These are phyloP conservation scores for Rhagologus leucostigma DNA, from an alignment of 2,113 vertebrate genomes.

Conservation along the genomic window DNA sequence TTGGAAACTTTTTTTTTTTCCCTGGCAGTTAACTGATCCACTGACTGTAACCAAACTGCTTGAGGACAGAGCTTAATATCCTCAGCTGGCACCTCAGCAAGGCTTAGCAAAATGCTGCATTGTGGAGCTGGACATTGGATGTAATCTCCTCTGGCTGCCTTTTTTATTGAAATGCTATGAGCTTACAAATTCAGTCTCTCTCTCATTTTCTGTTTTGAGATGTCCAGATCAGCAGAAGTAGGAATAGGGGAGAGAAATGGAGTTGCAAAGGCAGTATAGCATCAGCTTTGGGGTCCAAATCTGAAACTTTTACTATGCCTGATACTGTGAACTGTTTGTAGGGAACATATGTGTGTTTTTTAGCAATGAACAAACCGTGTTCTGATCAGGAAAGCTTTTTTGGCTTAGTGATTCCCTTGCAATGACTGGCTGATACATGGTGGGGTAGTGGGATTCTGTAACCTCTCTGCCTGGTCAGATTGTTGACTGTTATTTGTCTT, in stretches of 20 bases:
- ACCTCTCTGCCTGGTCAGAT: background rate
- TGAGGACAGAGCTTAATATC: background rate
- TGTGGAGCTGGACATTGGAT: background rate
- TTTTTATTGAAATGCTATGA: background rate
- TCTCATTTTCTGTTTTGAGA: background rate
- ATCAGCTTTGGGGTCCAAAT: background rate
- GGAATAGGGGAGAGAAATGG: background rate
- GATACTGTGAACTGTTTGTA: background rate
- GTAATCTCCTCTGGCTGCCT: background rate
- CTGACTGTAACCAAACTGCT: slow-evolving; percentile 13
- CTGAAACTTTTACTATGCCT: background rate
- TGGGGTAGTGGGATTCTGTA: background rate
- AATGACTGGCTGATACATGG: background rate
- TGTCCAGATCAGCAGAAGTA: background rate
- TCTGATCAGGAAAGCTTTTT: background rate
- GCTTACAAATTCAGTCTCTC: background rate
- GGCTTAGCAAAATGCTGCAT: background rate
- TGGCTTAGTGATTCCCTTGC: background rate
- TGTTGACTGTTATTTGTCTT: background rate
- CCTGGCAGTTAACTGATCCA: background rate
- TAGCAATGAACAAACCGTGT: background rate
- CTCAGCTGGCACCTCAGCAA: background rate
- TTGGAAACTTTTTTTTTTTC: background rate
- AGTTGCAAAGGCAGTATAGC: background rate
- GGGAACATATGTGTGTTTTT: background rate